Conservation (phyloP, 1,140 invertebrate species). For the Aphelinus atriplicis region DNA sequence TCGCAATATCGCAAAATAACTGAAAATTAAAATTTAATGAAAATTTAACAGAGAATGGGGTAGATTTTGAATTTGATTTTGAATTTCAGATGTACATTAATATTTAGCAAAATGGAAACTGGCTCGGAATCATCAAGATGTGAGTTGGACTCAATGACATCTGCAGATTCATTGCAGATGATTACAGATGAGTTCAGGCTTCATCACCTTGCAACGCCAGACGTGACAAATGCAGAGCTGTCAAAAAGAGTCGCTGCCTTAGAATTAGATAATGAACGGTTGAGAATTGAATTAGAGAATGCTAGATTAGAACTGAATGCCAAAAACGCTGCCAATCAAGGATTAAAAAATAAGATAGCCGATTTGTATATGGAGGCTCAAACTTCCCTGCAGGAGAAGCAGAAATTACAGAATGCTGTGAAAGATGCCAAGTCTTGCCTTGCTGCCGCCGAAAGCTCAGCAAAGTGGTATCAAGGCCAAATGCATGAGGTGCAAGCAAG, state of each 20-base stretch:
- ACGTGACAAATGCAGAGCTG: constrained; percentile 48
- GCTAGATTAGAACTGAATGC: constrained; percentile 49
- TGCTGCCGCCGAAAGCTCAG: constrained; percentile 44
- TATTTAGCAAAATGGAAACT: constrained; percentile 46
- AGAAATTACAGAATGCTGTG: constrained; percentile 47
- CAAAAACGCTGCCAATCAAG: constrained; percentile 53
- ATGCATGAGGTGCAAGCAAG: constrained; percentile 50
- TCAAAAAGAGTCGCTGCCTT: constrained; percentile 47
- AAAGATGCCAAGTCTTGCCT: constrained; percentile 47
- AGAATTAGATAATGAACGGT: constrained; percentile 52
- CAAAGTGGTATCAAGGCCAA: constrained; percentile 54
- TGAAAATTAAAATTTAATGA: too few relatives aligned
- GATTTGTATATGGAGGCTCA: constrained; percentile 53
- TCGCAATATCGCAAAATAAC: too few relatives aligned
- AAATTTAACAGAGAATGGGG: too few relatives aligned
- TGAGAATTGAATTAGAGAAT: constrained; percentile 51
- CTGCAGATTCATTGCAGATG: constrained; percentile 50
- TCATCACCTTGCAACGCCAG: constrained; percentile 46
- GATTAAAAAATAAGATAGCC: constrained; percentile 53
- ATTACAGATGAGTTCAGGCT: constrained; percentile 49
- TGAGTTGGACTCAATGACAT: constrained; percentile 51
- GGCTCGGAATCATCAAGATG: constrained; percentile 50
- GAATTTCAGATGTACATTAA: constrained; percentile 22
- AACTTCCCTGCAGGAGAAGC: constrained; percentile 47
- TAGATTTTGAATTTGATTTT: too few relatives aligned